Evolutionary conservation across 1,140 invertebrate genomes (phyloP).

Genomic region (Patella vulgata): DNA sequence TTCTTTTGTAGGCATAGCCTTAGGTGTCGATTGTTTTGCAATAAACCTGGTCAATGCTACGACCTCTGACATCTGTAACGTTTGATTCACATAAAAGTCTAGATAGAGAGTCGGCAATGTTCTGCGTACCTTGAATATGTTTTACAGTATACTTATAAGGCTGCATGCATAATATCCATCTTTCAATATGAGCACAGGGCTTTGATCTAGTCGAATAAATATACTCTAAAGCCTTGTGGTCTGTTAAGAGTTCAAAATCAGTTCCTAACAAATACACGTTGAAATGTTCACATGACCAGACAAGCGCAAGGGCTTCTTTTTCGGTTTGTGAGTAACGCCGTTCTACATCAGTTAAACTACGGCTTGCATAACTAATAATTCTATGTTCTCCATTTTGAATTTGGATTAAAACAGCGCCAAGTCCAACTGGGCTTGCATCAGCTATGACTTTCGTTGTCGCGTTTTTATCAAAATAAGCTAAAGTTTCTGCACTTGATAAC

Average conservation of each 20-base stretch:
- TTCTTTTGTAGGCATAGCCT: constrained; percentile 18
- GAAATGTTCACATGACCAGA: neutral
- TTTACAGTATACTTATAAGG: constrained; percentile 10
- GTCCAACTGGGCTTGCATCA: constrained; percentile 24
- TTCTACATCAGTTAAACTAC: neutral
- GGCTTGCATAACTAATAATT: neutral
- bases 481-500: neutral
- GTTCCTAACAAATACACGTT: neutral
- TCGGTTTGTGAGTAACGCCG: neutral
- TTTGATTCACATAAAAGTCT: neutral
- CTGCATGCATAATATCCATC: constrained; percentile 30
- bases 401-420: constrained; percentile 22
- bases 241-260: neutral
- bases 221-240: no score
- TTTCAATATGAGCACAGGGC: constrained; percentile 7
- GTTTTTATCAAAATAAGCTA: constrained; percentile 12
- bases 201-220: constrained; percentile 5
- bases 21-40: constrained; percentile 4
- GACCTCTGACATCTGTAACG: constrained; percentile 5
- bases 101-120: constrained; percentile 17
- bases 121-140: constrained; percentile 7
- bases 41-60: no score
- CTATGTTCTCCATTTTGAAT: no score
- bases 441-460: constrained; percentile 12
- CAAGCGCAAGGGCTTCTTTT: neutral